Evolutionary conservation across 2,888 invertebrate genomes (phyloP).

Genomic region (Heliconius aoede): DNA sequence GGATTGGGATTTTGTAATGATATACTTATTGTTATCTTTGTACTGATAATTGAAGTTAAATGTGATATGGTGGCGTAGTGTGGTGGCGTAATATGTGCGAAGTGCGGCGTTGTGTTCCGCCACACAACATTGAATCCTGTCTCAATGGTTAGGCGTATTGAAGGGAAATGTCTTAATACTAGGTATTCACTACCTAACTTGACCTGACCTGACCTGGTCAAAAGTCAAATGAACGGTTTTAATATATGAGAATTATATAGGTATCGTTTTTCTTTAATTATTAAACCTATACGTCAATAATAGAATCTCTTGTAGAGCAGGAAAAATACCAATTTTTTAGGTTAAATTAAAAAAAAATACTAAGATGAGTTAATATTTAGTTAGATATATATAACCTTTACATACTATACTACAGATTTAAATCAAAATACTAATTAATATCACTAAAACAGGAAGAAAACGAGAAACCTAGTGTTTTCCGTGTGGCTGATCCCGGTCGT

Average conservation of each 20-base stretch:
- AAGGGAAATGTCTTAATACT: neutral
- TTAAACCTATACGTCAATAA: too few species aligned
- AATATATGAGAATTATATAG: too few species aligned
- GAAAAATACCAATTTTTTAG: too few species aligned
- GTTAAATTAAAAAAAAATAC: too few species aligned
- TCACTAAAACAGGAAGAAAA: constrained; percentile 29
- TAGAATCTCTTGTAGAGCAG: too few species aligned
- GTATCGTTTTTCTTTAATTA: too few species aligned
- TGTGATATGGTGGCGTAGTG: neutral
- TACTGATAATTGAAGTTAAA: constrained; percentile 15
- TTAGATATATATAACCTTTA: too few species aligned
- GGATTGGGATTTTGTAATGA: constrained; percentile 74
- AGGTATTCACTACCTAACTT: neutral
- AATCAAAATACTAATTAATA: constrained; percentile 9
- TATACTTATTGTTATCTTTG: constrained; percentile 51
- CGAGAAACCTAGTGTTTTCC: constrained; percentile 30
- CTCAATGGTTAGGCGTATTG: neutral
- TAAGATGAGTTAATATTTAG: too few species aligned
- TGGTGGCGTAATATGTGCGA: neutral
- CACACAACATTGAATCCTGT: neutral
- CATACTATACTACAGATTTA: neutral
- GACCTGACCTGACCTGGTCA: too few species aligned
- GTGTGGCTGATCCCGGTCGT: constrained; percentile 33
- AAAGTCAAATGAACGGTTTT: too few species aligned
- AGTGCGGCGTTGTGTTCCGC: neutral